These are phyloP conservation scores for Drosophila tropicalis DNA, from an alignment of 1,140 invertebrate species.

Conservation along the genomic window DNA sequence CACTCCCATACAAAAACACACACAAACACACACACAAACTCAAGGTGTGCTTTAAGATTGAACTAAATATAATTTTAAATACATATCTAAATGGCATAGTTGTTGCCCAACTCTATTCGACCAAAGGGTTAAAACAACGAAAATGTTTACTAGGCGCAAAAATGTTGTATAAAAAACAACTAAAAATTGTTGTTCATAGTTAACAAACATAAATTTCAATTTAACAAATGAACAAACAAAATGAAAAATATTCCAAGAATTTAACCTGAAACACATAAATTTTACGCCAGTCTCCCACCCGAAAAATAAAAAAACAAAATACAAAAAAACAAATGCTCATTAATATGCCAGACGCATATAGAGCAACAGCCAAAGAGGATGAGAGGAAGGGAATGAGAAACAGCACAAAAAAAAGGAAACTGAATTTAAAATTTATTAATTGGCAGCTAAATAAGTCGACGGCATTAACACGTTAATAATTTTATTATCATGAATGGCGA, in stretches of 20 bases:
- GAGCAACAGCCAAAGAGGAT: neutral
- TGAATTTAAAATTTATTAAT: conserved; percentile 79
- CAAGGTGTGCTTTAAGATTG: neutral
- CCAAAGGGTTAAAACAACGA: conserved; percentile 51
- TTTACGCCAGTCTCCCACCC: conserved; percentile 31
- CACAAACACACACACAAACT: neutral
- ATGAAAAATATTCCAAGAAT: conserved; percentile 65
- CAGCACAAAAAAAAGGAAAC: conserved; percentile 14
- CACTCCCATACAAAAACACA: neutral
- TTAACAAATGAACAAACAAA: conserved; percentile 69
- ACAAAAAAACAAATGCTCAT: conserved; percentile 77
- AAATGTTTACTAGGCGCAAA: conserved; percentile 12
- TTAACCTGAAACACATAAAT: conserved; percentile 75
- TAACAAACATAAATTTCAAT: conserved; percentile 70
- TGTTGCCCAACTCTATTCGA: neutral
- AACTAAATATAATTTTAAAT: conserved; percentile 14
- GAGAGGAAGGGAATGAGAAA: neutral
- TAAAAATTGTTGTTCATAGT: conserved; percentile 26
- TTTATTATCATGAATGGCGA: conserved; percentile 60
- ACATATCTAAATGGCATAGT: conserved; percentile 3
- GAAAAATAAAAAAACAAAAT: neutral
- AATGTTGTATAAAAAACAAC: conserved; percentile 53
- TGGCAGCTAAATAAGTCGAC: conserved; percentile 75
- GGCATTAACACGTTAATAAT: conserved; percentile 79
- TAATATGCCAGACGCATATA: conserved; percentile 74